Conservation (phyloP, 2,797 vertebrate species). For the Iguana delicatissima region DNA sequence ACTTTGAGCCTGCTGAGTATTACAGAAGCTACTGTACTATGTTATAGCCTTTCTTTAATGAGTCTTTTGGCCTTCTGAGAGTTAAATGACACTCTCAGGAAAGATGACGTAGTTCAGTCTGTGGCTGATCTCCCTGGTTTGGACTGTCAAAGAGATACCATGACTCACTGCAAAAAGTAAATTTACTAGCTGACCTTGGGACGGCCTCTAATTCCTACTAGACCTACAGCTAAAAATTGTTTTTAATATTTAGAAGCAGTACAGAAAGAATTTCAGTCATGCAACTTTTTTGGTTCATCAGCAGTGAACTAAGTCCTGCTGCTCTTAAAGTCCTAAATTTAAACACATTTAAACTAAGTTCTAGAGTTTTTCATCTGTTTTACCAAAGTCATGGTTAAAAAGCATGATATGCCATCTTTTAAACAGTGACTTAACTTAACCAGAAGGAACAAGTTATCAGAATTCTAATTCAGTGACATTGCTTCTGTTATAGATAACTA, state of each 20-base stretch:
- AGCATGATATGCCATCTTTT: background rate
- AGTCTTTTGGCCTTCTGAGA: background rate
- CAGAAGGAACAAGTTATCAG: background rate
- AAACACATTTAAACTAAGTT: background rate
- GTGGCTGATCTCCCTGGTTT: background rate
- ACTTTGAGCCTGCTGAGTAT: background rate
- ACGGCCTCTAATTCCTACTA: background rate
- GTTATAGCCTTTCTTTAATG: background rate
- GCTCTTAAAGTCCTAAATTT: background rate
- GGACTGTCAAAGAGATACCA: background rate
- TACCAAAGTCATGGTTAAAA: background rate
- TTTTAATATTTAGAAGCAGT: slow-evolving; percentile 1
- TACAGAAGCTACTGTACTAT: background rate
- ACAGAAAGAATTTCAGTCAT: background rate
- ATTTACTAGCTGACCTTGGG: background rate
- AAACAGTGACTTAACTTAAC: background rate
- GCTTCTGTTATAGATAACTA: slow-evolving; percentile 41
- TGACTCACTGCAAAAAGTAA: background rate
- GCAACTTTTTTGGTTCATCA: background rate
- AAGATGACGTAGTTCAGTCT: background rate
- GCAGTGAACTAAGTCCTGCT: background rate
- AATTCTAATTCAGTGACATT: background rate
- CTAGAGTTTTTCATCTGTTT: background rate
- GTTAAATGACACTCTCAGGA: background rate
- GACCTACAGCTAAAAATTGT: background rate